These are phyloP conservation scores for Erythrolamprus reginae DNA, from an alignment of 2,113 vertebrate species.

Conservation along the genomic window DNA sequence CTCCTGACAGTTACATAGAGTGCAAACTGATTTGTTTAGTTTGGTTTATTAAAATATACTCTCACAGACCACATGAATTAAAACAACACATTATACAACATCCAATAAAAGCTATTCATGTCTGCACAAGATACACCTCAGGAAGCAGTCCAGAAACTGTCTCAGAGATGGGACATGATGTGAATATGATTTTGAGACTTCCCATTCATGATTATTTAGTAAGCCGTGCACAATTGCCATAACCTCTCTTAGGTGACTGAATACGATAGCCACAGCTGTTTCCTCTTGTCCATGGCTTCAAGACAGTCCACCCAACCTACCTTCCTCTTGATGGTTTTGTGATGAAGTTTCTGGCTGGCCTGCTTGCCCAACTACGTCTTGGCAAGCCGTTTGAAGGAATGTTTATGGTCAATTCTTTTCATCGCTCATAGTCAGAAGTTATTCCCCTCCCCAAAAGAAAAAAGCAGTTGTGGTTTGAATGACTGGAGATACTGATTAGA, in stretches of 20 bases:
- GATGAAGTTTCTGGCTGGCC: not conserved
- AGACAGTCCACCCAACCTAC: not conserved
- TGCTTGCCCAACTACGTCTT: not conserved
- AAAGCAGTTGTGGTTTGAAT: not conserved
- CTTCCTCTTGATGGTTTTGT: not conserved
- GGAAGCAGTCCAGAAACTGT: not conserved
- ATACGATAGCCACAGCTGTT: not conserved
- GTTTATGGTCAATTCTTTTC: not conserved
- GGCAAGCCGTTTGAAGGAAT: not conserved
- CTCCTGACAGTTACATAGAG: not conserved
- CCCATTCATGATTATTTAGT: not conserved
- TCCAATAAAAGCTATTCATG: not conserved
- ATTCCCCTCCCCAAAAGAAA: not conserved
- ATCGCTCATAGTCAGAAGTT: not conserved
- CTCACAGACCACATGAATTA: not conserved
- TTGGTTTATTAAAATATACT: not conserved
- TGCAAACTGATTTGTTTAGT: not conserved
- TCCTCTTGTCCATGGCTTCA: not conserved
- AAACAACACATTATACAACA: not conserved
- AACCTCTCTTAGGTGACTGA: not conserved
- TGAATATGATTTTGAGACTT: not conserved
- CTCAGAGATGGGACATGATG: not conserved
- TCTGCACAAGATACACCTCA: not conserved
- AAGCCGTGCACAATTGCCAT: not conserved
- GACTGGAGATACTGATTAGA: not conserved